Evolutionary conservation across 30 jellyfish, hydroid and myxozoan genomes (phyloP), one percentile per base, ranked within the genome.

Genomic region (Turritopsis rubra): DNA sequence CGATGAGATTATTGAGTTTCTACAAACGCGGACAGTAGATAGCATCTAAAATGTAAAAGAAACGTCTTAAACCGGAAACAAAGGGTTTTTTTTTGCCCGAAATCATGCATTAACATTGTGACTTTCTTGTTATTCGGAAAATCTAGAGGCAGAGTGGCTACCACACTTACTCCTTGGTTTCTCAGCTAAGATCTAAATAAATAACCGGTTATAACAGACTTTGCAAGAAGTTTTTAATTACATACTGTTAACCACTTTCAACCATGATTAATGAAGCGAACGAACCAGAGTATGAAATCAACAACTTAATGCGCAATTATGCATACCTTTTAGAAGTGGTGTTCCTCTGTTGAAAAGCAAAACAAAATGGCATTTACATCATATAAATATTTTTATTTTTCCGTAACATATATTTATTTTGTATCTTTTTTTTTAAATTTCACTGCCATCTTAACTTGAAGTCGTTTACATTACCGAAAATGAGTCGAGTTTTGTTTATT

Each of bases 251-350:
- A 27, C 16, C 30, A 68, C 77, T 27, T 68, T 7, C 30, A 68
- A 68, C 77, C 77, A 68, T 68, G 77, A 27, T 68, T 27, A 68
- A 68, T 1, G 31, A 68, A n/a, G 77, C 77, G 77, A 27, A 68
- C 77, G 19, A n/a, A 68, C 9, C 28, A 19, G 17, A n/a, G 0
- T 0, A 7, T 23, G 30, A 0, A 68, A n/a, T 0, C 19, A 60
- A 23, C 21, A 23, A 68, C 9, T 9, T n/a, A 68, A 8, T n/a
- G 77, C 77, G 8, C 30, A 27, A n/a, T 13, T 22, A 23, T 27
- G 77, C 30, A 22, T n/a, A 68, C 30, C 28, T n/a, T 22, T 68
- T 19, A 68, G 16, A 23, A n/a, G 9, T 68, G 22, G 16, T 68
- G 77, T 68, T 68, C 17, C 19, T 68, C 77, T 68, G 30, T 1